Conservation (phyloP, 2,113 vertebrate species). For the Urocynchramus pylzowi region DNA sequence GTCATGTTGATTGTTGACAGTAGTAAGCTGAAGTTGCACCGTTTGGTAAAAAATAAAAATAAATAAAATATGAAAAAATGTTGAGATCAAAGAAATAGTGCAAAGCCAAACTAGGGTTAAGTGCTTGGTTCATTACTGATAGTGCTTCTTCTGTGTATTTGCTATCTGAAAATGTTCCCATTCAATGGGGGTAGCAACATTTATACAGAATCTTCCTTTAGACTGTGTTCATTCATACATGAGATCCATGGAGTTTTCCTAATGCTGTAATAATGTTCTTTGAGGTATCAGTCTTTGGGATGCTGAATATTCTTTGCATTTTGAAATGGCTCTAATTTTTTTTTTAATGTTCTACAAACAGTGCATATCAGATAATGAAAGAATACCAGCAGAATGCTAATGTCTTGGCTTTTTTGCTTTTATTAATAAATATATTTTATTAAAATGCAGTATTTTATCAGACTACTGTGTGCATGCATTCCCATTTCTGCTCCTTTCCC, state of each 20-base stretch:
- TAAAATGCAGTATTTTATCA: not conserved
- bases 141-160: not conserved
- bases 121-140: not conserved
- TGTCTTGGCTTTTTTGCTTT: not conserved
- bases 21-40: not conserved
- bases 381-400: not conserved
- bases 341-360: not conserved
- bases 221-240: not conserved
- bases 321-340: not conserved
- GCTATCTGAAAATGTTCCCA: not conserved
- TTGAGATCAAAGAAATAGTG: not conserved
- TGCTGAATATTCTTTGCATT: not conserved
- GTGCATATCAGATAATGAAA: not conserved
- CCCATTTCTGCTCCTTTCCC: not conserved
- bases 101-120: not conserved
- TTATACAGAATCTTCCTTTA: not conserved
- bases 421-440: not conserved
- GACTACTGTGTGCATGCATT: not conserved
- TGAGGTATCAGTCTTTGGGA: not conserved
- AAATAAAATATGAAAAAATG: not conserved
- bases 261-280: not conserved
- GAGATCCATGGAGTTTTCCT: not conserved
- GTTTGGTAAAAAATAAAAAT: not conserved
- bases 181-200: not conserved
- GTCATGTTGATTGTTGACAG: not conserved